Conservation (phyloP, 2,888 invertebrate genomes). For the Cerastoderma edule region DNA sequence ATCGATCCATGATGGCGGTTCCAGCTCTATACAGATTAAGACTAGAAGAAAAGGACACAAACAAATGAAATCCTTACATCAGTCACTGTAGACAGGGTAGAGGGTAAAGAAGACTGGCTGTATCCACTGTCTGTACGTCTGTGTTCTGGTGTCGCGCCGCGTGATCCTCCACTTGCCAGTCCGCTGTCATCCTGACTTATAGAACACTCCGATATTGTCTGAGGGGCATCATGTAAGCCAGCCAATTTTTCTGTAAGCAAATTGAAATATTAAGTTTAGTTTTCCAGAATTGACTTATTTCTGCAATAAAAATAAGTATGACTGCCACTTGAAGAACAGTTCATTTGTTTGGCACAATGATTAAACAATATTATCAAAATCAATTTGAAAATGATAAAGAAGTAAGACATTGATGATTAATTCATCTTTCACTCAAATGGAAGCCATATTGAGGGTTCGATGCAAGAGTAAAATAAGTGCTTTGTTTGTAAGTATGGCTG, state of each 20-base stretch:
- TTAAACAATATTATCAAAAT: not conserved
- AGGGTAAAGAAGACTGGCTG: slow-evolving; percentile 67
- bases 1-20: too few relatives aligned
- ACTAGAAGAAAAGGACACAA: not conserved
- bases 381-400: not conserved
- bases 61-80: slow-evolving; percentile 60
- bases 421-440: too few relatives aligned
- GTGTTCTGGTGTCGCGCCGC: slow-evolving; percentile 69
- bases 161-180: slow-evolving; percentile 67
- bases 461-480: too few relatives aligned
- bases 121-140: slow-evolving; percentile 64
- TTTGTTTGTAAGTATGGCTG: too few relatives aligned
- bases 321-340: too few relatives aligned
- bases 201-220: slow-evolving; percentile 65
- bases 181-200: slow-evolving; percentile 71
- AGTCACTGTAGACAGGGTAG: slow-evolving; percentile 65
- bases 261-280: not conserved
- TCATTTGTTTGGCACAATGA: not conserved
- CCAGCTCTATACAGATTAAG: not conserved
- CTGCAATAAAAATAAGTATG: too few relatives aligned
- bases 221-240: slow-evolving; percentile 51
- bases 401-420: too few relatives aligned
- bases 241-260: slow-evolving; percentile 54
- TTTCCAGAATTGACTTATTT: too few relatives aligned
- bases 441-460: too few relatives aligned